These are phyloP conservation scores for Pedionomus torquatus DNA, from an alignment of 2,113 vertebrate genomes.

Conservation along the genomic window DNA sequence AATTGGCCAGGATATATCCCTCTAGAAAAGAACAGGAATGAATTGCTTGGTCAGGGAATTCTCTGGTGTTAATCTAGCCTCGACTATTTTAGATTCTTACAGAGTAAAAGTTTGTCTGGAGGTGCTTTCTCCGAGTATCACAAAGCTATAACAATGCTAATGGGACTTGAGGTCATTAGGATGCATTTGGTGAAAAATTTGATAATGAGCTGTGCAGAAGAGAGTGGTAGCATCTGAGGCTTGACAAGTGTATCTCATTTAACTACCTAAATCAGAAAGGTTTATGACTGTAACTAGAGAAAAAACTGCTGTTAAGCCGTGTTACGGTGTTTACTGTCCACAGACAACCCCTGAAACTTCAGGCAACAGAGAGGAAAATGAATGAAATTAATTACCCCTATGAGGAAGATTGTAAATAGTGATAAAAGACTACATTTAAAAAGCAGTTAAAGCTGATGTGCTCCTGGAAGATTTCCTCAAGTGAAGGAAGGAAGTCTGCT, in stretches of 20 bases:
- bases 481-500: background rate
- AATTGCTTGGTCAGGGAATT: background rate
- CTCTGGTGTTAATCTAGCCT: background rate
- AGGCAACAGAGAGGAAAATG: background rate
- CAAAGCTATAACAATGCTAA: background rate
- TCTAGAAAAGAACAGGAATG: background rate
- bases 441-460: background rate
- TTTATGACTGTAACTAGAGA: background rate
- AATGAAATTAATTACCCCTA: background rate
- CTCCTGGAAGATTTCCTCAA: background rate
- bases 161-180: background rate
- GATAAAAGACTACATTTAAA: background rate
- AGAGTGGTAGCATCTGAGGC: background rate
- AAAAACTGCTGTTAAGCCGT: background rate
- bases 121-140: background rate
- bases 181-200: conserved; percentile 6
- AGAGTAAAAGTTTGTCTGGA: background rate
- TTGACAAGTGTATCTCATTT: background rate
- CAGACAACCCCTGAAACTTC: background rate
- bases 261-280: background rate
- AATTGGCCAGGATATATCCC: background rate
- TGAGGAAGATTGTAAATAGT: background rate
- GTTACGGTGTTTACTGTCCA: background rate
- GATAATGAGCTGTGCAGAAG: background rate
- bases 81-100: background rate